phyloP scores from a whole-genome alignment of 1,140 invertebrate species.

The Drosophila paulistorum region DNA sequence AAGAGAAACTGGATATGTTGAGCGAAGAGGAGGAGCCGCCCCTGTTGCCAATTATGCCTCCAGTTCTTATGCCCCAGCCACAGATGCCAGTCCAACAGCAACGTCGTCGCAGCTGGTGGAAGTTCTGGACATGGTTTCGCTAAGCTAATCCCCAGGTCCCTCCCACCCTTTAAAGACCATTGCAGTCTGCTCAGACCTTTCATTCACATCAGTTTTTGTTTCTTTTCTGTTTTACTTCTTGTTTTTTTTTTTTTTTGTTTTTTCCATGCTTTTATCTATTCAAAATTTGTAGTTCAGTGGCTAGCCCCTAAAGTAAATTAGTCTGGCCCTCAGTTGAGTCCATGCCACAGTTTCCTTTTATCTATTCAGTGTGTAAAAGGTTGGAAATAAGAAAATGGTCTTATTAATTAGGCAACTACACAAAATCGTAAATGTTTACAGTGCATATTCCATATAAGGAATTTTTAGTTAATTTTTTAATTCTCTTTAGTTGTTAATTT shows the following conservation, averaged over 20 bases:
- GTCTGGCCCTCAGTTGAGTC: background rate
- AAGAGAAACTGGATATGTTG: constrained; percentile 37
- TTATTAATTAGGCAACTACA: background rate
- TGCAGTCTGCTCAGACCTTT: no score
- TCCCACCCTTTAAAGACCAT: no score
- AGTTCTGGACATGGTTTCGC: constrained; percentile 59
- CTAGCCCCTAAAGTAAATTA: background rate
- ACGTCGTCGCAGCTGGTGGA: constrained; percentile 34
- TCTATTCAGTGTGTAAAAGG: no score
- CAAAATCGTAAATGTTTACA: no score
- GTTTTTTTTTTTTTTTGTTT: background rate
- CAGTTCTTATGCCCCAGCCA: constrained; percentile 4
- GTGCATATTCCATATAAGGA: no score
- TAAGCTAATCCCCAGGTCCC: constrained; percentile 9
- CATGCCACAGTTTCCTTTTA: no score
- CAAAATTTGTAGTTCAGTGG: constrained; percentile 24
- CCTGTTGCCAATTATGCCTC: constrained; percentile 27
- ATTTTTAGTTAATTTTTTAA: no score
- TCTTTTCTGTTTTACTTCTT: background rate
- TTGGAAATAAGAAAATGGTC: no score
- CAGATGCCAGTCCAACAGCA: background rate
- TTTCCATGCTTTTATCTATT: constrained; percentile 1
- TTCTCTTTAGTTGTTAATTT: no score
- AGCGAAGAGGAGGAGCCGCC: constrained; percentile 2
- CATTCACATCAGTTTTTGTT: no score